Evolutionary conservation across 2,888 invertebrate genomes (phyloP).

Genomic region (Pollenia griseotomentosa): DNA sequence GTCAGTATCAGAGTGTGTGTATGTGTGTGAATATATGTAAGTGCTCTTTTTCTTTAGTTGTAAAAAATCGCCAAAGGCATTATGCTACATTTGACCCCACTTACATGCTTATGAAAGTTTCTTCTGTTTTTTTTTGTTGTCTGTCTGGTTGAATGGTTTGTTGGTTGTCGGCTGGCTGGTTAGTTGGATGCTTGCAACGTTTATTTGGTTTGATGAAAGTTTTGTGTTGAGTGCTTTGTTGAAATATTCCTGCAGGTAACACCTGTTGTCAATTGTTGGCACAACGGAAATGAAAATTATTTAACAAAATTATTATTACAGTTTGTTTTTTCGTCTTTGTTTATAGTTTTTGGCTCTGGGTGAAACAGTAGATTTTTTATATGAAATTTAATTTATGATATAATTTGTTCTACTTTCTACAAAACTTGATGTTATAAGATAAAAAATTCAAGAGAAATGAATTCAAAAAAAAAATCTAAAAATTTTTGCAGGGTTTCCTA

Average conservation of each 20-base stretch:
- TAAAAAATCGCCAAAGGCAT: slow-evolving; percentile 59
- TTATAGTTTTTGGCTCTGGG: slow-evolving; percentile 13
- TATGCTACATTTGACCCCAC: slow-evolving; percentile 71
- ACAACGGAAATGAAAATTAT: slow-evolving; percentile 68
- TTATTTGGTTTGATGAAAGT: slow-evolving; percentile 59
- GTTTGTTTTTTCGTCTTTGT: neutral
- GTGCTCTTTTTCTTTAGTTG: slow-evolving; percentile 7
- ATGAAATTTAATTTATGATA: slow-evolving; percentile 18
- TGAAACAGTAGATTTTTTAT: neutral
- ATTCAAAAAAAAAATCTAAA: too few species aligned
- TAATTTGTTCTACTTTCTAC: neutral
- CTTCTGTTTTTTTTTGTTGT: slow-evolving; percentile 6
- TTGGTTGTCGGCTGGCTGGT: slow-evolving; percentile 38
- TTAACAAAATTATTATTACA: slow-evolving; percentile 57
- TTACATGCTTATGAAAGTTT: slow-evolving; percentile 56
- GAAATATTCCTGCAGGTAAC: slow-evolving; percentile 69
- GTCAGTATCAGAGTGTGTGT: neutral
- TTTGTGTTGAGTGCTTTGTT: slow-evolving; percentile 69
- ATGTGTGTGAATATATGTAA: neutral
- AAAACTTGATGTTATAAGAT: neutral
- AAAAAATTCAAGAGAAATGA: neutral
- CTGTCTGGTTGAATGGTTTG: slow-evolving; percentile 34
- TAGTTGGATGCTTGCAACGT: slow-evolving; percentile 38
- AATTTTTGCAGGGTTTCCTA: too few species aligned
- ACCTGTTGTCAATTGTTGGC: slow-evolving; percentile 71